Conservation (phyloP, 2,113 vertebrate genomes). For the Pipa parva region DNA sequence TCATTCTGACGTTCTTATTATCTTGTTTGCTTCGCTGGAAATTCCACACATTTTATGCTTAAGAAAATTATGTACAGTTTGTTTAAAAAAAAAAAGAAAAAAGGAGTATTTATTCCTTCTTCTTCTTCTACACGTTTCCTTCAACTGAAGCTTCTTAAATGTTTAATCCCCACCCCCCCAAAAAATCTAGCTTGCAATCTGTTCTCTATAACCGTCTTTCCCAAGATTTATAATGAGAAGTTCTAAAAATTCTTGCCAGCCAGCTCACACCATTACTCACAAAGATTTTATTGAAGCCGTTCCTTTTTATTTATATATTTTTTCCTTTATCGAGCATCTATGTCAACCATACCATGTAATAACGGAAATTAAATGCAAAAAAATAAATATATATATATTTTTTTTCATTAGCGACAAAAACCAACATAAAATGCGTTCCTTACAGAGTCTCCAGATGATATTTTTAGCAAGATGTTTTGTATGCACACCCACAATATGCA, state of each 20-base stretch:
- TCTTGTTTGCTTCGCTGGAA: too few species aligned
- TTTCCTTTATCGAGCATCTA: neutral
- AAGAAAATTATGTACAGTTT: too few species aligned
- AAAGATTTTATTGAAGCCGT: neutral
- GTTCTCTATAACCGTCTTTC: neutral
- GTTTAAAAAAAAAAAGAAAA: too few species aligned
- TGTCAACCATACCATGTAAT: neutral
- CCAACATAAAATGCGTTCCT: neutral
- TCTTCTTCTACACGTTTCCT: too few species aligned
- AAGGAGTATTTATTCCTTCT: too few species aligned
- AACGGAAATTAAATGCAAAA: neutral
- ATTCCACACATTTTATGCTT: too few species aligned
- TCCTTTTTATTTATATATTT: neutral
- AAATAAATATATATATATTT: neutral
- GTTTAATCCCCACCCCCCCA: too few species aligned
- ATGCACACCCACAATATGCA: constrained; percentile 26
- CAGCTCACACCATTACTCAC: constrained; percentile 6
- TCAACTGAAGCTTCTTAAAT: too few species aligned
- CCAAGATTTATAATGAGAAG: neutral
- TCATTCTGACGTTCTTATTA: too few species aligned
- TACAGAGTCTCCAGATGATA: constrained; percentile 3
- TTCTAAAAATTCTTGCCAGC: neutral
- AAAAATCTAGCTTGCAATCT: neutral
- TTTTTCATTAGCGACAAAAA: neutral
- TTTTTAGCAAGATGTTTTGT: constrained; percentile 21